Evolutionary conservation across 2,888 invertebrate genomes (phyloP).

Genomic region (Plemyria rubiginata): DNA sequence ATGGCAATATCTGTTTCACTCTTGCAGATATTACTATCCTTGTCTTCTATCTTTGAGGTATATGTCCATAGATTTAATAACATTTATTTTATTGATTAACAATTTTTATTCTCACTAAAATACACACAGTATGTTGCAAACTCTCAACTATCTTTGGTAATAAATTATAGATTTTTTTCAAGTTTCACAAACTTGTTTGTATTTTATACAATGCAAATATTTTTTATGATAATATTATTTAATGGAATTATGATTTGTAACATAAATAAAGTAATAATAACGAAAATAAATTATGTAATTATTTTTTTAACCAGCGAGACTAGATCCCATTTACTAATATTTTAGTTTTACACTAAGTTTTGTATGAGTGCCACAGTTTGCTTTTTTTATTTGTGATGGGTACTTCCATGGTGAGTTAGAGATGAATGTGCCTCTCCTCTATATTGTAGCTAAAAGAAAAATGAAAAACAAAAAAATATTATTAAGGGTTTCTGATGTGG

Average conservation of each 20-base stretch:
- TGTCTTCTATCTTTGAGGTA: conserved; percentile 32
- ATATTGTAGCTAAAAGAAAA: conserved; percentile 19
- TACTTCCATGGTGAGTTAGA: conserved; percentile 64
- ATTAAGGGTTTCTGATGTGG: too few species aligned
- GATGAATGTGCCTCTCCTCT: conserved; percentile 15
- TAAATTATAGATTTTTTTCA: conserved; percentile 39
- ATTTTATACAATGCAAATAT: conserved; percentile 50
- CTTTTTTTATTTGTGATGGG: conserved; percentile 50
- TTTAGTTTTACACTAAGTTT: conserved; percentile 35
- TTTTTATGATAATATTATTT: conserved; percentile 12
- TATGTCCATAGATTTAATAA: conserved; percentile 56
- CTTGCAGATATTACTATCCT: conserved; percentile 41
- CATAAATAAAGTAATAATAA: conserved; percentile 30
- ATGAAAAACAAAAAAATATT: not conserved
- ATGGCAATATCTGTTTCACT: conserved; percentile 47
- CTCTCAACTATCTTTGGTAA: conserved; percentile 56
- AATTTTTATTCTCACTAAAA: conserved; percentile 35
- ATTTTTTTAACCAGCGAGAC: conserved; percentile 48
- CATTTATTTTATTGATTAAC: conserved; percentile 55
- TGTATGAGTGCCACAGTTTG: conserved; percentile 49
- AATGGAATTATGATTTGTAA: conserved; percentile 39
- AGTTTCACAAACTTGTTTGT: conserved; percentile 49
- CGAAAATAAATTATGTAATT: conserved; percentile 24
- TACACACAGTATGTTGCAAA: conserved; percentile 27
- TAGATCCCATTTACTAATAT: conserved; percentile 46